Base-by-base conservation (phyloP, 1,140 invertebrate species). In the Apis mellifera region DNA sequence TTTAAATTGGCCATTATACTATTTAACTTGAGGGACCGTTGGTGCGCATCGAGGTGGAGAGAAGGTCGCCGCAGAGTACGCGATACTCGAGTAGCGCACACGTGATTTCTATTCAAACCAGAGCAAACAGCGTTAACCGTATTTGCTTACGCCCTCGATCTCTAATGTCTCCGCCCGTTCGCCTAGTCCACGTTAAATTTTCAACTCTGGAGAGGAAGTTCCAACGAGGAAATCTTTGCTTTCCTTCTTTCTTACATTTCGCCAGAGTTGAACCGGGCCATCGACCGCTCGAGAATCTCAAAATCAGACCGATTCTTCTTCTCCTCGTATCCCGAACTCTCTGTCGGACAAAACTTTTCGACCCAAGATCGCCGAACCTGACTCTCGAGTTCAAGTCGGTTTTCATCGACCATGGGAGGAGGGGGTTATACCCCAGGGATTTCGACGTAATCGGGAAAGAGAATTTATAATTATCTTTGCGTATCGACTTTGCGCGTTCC, bases 1-100 rank as follows among this genome's bases (percentile, higher is more conserved):
- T 94, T 93, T 93, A 94, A 94, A 93, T 94, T 94, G 93, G 92
- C 93, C 91, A 94, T 94, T 94, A 94, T 94, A 93, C 92, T 94
- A 93, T 94, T 94, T 94, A 93, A 93, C 93, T 93, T 94, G 91
- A 92, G 92, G 92, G 91, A 90, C 86, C 85, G 68, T n/a, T 65
- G 76, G 62, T 76, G 77, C 78, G 78, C 80, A 78, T 76, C 71
- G 85, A 85, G 69, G 75, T 81, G 76, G 70, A 86, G 69, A 62
- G 32, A 62, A 85, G 78, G 79, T 86, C 80, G 77, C 77, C 80
- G 77, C 77, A 42, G 68, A 75, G 78, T 50, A 70, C 74, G 82
- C 78, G 84, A 76, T 83, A 71, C 84, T 84, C 86, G 83, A 82
- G 77, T 82, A 84, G 82, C 89, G 89, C 89, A 91, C 90, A 89